Evolutionary conservation across 2,113 vertebrate species (phyloP).

Genomic region (Corythornis madagascariensis): DNA sequence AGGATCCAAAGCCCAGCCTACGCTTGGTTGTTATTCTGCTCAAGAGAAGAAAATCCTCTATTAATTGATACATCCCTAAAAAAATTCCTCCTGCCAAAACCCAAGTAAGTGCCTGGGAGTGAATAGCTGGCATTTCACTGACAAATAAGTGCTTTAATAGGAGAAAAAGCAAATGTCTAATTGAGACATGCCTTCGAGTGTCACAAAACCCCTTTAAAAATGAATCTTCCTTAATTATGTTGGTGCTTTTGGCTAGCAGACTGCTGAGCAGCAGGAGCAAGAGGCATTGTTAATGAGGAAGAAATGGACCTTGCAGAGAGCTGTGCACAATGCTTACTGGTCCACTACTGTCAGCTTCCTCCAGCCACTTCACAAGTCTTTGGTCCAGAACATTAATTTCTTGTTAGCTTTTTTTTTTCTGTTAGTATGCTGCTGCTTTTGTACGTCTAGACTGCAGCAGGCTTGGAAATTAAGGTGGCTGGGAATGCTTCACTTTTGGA

Average conservation of each 20-base stretch:
- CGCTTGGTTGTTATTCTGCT: neutral
- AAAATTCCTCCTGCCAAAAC: neutral
- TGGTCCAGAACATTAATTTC: neutral
- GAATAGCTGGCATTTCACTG: neutral
- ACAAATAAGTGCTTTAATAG: neutral
- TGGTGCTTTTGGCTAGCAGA: neutral
- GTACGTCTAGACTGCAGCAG: neutral
- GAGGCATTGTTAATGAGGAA: neutral
- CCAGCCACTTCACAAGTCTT: neutral
- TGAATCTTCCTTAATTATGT: neutral
- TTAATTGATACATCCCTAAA: neutral
- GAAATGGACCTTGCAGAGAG: neutral
- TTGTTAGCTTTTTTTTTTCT: neutral
- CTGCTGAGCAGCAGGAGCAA: neutral
- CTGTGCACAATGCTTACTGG: neutral
- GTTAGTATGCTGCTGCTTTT: neutral
- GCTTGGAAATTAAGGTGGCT: neutral
- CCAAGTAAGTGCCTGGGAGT: neutral
- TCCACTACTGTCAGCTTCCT: neutral
- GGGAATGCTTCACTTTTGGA: neutral
- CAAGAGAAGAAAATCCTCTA: neutral
- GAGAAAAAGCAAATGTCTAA: neutral
- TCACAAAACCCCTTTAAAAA: constrained; percentile 3
- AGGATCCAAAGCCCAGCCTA: neutral
- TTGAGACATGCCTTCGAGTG: neutral